phyloP scores from a whole-genome alignment of 2,888 invertebrate species.

The Lymantria dispar region DNA sequence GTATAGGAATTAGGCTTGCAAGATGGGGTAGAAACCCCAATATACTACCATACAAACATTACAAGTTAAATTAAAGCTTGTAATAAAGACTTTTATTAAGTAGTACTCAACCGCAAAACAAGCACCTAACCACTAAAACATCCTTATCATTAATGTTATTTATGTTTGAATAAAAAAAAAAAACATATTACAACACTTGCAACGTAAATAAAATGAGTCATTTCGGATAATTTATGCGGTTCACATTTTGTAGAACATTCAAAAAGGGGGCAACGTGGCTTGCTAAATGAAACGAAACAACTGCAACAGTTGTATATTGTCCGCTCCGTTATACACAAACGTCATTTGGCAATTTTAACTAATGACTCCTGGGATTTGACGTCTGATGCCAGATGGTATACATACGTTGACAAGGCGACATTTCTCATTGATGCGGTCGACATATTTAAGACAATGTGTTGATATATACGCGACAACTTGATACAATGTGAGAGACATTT shows the following conservation, averaged over 20 bases:
- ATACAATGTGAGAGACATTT: conserved; percentile 33
- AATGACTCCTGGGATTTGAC: conserved; percentile 43
- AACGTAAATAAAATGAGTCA: conserved; percentile 31
- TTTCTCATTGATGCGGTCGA: conserved; percentile 26
- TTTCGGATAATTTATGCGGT: conserved; percentile 29
- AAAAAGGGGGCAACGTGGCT: conserved; percentile 26
- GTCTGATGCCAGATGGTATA: conserved; percentile 35
- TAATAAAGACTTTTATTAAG: too few species aligned
- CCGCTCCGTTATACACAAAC: conserved; percentile 22
- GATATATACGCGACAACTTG: conserved; percentile 21
- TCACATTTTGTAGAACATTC: conserved; percentile 29
- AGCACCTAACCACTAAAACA: too few species aligned
- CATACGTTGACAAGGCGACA: conserved; percentile 20
- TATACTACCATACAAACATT: too few species aligned
- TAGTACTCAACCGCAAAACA: too few species aligned
- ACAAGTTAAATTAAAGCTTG: too few species aligned
- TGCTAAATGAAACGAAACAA: conserved; percentile 44
- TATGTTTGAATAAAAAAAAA: conserved; percentile 18
- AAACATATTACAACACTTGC: conserved; percentile 23
- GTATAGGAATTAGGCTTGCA: too few species aligned
- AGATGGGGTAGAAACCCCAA: too few species aligned
- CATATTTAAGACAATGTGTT: conserved; percentile 4
- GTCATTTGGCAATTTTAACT: conserved; percentile 41
- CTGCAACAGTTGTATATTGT: conserved; percentile 19
- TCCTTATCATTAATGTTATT: conserved; percentile 1